Conservation (phyloP, 2,888 invertebrate species). For the Drosophila paucipuncta region DNA sequence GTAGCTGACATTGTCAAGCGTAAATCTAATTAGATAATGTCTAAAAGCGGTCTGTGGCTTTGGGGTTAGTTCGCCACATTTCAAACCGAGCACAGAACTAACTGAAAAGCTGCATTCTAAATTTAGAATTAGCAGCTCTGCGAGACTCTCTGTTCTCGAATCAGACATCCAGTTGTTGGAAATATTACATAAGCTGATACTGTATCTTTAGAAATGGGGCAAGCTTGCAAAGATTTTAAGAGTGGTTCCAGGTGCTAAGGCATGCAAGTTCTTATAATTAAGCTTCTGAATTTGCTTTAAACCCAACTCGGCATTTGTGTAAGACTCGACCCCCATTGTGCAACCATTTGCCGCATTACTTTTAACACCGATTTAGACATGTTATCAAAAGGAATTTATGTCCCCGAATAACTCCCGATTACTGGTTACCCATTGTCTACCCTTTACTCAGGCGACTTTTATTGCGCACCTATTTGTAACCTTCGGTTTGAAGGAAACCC, state of each 20-base stretch:
- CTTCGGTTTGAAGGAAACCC: slow-evolving; percentile 26
- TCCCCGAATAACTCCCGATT: slow-evolving; percentile 14
- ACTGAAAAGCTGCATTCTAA: not conserved
- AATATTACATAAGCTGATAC: not conserved
- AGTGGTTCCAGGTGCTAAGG: fast-evolving
- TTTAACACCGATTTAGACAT: slow-evolving; percentile 64
- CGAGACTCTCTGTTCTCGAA: not conserved
- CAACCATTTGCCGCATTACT: slow-evolving; percentile 45
- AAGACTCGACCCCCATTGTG: not conserved
- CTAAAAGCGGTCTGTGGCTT: not conserved
- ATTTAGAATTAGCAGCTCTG: not conserved
- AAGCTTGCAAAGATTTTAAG: not conserved
- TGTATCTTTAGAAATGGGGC: not conserved
- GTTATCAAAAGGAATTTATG: slow-evolving; percentile 29
- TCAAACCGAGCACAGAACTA: not conserved
- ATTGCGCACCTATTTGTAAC: slow-evolving; percentile 51
- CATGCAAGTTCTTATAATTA: not conserved
- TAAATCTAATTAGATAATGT: slow-evolving; percentile 17
- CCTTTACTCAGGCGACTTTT: slow-evolving; percentile 46
- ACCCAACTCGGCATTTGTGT: not conserved
- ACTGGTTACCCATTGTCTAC: slow-evolving; percentile 6
- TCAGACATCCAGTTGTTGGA: not conserved
- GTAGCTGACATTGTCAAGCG: slow-evolving; percentile 24
- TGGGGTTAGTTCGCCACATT: not conserved
- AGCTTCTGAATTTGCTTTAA: not conserved